Conservation (phyloP, 2,888 invertebrate species). For the Philereme vetulata region DNA sequence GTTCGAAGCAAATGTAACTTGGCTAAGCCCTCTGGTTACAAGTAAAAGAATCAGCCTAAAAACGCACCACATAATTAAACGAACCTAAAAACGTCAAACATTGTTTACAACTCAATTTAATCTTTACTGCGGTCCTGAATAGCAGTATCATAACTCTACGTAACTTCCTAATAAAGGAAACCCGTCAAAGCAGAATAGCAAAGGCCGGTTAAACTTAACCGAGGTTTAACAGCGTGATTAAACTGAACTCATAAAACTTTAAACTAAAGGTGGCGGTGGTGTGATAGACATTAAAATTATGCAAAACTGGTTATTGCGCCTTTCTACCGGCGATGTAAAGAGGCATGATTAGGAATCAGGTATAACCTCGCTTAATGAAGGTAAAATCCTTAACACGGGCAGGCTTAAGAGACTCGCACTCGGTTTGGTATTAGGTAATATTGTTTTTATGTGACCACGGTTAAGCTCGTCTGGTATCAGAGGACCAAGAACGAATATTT, state of each 20-base stretch:
- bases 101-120: constrained; percentile 31
- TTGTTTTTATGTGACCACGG: too few relatives aligned
- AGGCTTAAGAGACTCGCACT: too few relatives aligned
- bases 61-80: constrained; percentile 14
- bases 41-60: too few relatives aligned
- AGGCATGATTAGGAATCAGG: neutral
- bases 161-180: constrained; percentile 27
- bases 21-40: too few relatives aligned
- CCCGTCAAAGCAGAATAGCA: constrained; percentile 12
- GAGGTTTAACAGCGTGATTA: constrained; percentile 28
- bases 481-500: too few relatives aligned
- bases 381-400: too few relatives aligned
- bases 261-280: constrained; percentile 21
- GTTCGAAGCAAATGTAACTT: too few relatives aligned
- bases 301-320: constrained; percentile 17
- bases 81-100: constrained; percentile 23
- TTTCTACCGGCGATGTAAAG: constrained; percentile 1
- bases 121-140: constrained; percentile 18
- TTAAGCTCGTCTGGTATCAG: too few relatives aligned
- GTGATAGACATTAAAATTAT: constrained; percentile 25
- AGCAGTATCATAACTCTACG: constrained; percentile 21
- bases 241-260: constrained; percentile 28
- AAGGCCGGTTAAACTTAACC: constrained; percentile 29
- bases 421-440: too few relatives aligned
- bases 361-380: too few relatives aligned